Evolutionary conservation across 2,113 vertebrate species (phyloP).

Genomic region (Gavia stellata): DNA sequence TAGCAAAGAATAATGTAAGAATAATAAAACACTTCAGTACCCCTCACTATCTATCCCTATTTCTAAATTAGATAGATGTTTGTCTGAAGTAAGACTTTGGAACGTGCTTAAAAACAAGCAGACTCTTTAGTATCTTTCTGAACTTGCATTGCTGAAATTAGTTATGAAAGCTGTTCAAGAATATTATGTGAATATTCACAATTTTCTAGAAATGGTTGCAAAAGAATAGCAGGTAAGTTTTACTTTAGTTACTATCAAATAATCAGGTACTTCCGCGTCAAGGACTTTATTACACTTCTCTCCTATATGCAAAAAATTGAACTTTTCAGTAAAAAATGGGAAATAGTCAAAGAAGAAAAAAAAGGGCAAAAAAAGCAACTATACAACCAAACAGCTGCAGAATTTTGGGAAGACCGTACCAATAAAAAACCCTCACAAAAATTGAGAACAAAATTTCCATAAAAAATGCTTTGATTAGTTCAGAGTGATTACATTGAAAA

Average conservation of each 20-base stretch:
- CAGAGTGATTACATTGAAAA: neutral
- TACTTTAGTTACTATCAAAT: neutral
- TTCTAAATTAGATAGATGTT: neutral
- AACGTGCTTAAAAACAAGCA: neutral
- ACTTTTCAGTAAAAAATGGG: neutral
- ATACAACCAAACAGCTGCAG: neutral
- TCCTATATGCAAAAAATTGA: neutral
- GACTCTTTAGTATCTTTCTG: neutral
- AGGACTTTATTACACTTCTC: neutral
- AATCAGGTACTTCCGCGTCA: neutral
- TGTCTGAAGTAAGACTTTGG: neutral
- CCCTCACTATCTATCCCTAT: neutral
- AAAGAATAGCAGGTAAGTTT: neutral
- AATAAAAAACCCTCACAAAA: neutral
- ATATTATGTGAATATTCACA: neutral
- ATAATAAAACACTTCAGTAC: neutral
- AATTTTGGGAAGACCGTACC: neutral
- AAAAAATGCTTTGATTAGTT: neutral
- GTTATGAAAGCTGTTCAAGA: neutral
- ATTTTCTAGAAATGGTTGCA: neutral
- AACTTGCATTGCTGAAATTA: neutral
- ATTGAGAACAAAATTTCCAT: neutral
- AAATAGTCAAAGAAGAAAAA: neutral
- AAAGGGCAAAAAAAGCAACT: accelerated
- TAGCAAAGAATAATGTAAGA: neutral